Conservation (phyloP, 2,797 vertebrate genomes). For the Vireo griseus region DNA sequence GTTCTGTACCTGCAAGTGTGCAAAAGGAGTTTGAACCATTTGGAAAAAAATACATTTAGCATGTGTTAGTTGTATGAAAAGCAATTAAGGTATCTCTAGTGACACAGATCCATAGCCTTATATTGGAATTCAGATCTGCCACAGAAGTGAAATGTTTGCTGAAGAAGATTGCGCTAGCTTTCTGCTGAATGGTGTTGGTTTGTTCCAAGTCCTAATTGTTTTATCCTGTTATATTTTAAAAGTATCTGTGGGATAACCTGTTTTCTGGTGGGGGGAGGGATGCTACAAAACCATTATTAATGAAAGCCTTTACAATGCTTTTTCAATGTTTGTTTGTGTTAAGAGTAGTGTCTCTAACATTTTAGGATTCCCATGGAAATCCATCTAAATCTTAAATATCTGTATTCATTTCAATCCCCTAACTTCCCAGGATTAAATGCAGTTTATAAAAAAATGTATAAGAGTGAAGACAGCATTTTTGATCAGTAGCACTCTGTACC, state of each 20-base stretch:
- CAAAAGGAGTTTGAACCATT: background rate
- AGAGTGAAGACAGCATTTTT: background rate
- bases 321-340: background rate
- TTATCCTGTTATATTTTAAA: background rate
- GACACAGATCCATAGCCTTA: background rate
- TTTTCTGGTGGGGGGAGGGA: accelerated
- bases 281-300: background rate
- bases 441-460: background rate
- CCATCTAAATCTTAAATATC: background rate
- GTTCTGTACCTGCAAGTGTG: background rate
- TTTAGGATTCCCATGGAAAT: background rate
- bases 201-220: background rate
- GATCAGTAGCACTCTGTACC: background rate
- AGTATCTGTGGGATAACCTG: background rate
- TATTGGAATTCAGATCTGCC: background rate
- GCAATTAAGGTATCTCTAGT: background rate
- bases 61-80: background rate
- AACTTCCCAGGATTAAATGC: background rate
- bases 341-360: background rate
- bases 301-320: background rate
- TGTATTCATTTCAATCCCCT: background rate
- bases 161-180: background rate
- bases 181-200: background rate
- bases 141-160: background rate
- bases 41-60: background rate